Percentiles rank a stretch among this genome's conserved stretches.
Conservation (phyloP, 1,140 invertebrate species). For the Ceratitis capitata region DNA sequence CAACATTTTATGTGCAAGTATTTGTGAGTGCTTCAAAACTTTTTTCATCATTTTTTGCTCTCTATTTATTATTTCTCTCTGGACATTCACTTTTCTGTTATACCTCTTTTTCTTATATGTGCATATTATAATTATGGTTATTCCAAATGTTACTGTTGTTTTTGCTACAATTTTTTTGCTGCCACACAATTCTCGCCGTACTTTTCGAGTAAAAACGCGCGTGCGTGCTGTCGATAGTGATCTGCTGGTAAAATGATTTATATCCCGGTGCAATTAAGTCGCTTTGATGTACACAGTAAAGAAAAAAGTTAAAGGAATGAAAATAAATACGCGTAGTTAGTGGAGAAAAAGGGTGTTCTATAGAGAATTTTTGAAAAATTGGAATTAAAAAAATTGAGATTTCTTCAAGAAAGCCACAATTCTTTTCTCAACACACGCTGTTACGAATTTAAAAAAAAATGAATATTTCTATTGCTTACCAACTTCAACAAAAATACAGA, state of each 20-base stretch:
- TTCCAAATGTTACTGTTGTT: neutral
- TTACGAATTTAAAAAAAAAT: too few species aligned
- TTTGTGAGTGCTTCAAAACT: too few species aligned
- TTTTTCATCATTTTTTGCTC: neutral
- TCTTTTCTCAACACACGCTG: too few species aligned
- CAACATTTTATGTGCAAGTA: too few species aligned
- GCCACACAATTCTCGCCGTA: neutral
- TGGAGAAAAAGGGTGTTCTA: neutral
- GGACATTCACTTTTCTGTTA: neutral
- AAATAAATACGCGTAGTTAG: neutral
- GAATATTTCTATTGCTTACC: too few species aligned
- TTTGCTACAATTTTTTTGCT: neutral
- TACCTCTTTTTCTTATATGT: too few species aligned
- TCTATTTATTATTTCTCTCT: neutral
- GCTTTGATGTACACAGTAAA: neutral
- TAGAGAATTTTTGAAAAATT: neutral
- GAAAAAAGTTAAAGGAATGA: neutral
- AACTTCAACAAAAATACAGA: too few species aligned
- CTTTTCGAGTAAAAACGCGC: slow-evolving; percentile 26
- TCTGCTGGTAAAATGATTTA: slow-evolving; percentile 32
- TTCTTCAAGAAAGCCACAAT: too few species aligned
- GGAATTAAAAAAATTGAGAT: too few species aligned
- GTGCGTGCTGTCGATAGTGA: slow-evolving; percentile 34
- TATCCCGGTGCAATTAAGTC: slow-evolving; percentile 15
- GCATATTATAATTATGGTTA: neutral